Percentiles rank a stretch among this genome's conserved stretches.
These are phyloP conservation scores for Aricia artaxerxes DNA, from an alignment of 2,888 invertebrate species.

Conservation along the genomic window DNA sequence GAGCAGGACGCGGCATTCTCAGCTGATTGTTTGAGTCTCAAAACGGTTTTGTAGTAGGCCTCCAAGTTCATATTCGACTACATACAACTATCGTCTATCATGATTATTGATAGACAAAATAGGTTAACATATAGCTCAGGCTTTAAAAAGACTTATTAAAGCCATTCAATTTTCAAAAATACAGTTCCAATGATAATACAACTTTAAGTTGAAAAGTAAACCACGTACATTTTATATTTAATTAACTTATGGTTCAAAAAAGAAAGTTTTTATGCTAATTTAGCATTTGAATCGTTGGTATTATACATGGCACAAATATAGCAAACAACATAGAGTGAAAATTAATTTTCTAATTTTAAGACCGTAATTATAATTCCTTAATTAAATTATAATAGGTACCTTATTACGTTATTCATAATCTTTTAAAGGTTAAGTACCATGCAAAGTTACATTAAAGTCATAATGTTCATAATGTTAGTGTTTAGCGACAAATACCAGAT, in stretches of 20 bases:
- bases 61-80: too few species aligned
- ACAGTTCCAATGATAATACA: too few species aligned
- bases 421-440: conserved; percentile 13
- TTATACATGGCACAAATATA: background rate
- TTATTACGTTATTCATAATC: background rate
- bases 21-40: too few species aligned
- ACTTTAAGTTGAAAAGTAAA: too few species aligned
- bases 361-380: conserved; percentile 33
- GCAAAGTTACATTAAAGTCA: background rate
- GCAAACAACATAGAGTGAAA: background rate
- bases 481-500: conserved; percentile 12
- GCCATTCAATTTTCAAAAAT: too few species aligned
- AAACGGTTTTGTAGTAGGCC: too few species aligned
- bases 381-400: background rate
- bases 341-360: conserved; percentile 3
- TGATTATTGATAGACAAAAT: too few species aligned
- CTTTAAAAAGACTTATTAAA: too few species aligned
- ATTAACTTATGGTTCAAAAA: background rate
- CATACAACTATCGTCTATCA: too few species aligned
- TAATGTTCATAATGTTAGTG: background rate
- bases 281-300: background rate
- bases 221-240: background rate
- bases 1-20: too few species aligned
- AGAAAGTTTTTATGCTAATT: background rate
- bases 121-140: too few species aligned